Base-by-base conservation (phyloP, 2,888 invertebrate species). In the Sarcophaga rosellei region DNA sequence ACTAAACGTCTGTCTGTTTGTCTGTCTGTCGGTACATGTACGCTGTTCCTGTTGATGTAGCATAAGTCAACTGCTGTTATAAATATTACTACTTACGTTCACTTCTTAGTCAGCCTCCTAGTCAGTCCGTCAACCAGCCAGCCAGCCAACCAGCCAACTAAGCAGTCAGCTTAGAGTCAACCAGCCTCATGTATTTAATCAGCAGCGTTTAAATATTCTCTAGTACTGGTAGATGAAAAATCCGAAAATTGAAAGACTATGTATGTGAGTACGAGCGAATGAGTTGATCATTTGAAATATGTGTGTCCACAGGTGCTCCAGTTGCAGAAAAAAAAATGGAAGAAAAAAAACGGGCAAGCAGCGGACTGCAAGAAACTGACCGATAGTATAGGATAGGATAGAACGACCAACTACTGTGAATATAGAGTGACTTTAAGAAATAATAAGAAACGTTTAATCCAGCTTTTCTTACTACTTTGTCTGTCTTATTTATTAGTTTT, bases 281-380 rank as follows among this genome's bases (percentile, higher is more conserved):
- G 66, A 78, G 65, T 80, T 74, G 66, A 53, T 44, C 76, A n/a
- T 35, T 62, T 47, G 61, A 61, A 53, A 53, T 35, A 1, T 53
- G 53, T 61, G n/a, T 86, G 75, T 70, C 84, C 81, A 84, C 81
- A 86, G 81, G 81, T 81, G 84, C 81, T 84, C 81, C 75, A 81
- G 77, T 81, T 86, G 53, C 68, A 80, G 76, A 20, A 45, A 63
- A 70, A 25, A 72, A 15, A 44, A 68, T 20, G 5, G 17, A 53
- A 53, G 17, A 53, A 53, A 53, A 53, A 53, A 53, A 53, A n/a
- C n/a, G n/a, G n/a, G n/a, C 17, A 0, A 12, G 5, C 12, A 53
- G 17, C 53, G 17, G 53, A 53, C 53, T 53, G 17, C 5, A 15
- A 61, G 63, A 63, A 81, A 74, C 78, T 74, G 45, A 57, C 81